These are phyloP conservation scores for Neomonachus schauinslandi DNA, from an alignment of 2,113 vertebrate genomes.

Conservation along the genomic window DNA sequence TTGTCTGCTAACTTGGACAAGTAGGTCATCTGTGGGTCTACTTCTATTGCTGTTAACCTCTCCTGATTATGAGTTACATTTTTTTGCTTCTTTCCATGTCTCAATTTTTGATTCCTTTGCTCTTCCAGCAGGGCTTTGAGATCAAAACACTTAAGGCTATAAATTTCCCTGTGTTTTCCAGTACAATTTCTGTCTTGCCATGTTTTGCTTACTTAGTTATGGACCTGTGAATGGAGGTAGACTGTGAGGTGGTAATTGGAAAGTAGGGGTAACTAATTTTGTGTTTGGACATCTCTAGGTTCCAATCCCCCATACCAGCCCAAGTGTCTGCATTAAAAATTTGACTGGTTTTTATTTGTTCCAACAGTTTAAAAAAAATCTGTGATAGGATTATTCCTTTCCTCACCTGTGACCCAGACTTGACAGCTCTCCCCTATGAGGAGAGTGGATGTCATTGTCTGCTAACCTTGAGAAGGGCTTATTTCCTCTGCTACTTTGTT, in stretches of 20 bases:
- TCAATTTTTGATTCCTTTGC: conserved; percentile 6
- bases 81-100: background rate
- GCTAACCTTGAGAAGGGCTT: background rate
- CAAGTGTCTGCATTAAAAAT: conserved; percentile 1
- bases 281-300: background rate
- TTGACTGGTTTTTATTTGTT: background rate
- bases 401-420: background rate
- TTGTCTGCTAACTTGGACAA: background rate
- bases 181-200: background rate
- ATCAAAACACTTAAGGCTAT: background rate
- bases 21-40: background rate
- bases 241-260: background rate
- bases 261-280: background rate
- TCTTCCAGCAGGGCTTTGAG: background rate
- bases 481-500: background rate
- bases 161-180: background rate
- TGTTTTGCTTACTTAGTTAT: background rate
- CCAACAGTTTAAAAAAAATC: background rate
- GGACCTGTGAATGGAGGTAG: background rate
- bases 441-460: background rate
- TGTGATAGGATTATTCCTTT: background rate
- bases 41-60: background rate
- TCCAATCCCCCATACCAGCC: background rate
- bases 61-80: background rate
- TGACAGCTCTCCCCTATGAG: background rate